Evolutionary conservation across 2,888 invertebrate genomes (phyloP).

Genomic region (Nomada lathburiana): DNA sequence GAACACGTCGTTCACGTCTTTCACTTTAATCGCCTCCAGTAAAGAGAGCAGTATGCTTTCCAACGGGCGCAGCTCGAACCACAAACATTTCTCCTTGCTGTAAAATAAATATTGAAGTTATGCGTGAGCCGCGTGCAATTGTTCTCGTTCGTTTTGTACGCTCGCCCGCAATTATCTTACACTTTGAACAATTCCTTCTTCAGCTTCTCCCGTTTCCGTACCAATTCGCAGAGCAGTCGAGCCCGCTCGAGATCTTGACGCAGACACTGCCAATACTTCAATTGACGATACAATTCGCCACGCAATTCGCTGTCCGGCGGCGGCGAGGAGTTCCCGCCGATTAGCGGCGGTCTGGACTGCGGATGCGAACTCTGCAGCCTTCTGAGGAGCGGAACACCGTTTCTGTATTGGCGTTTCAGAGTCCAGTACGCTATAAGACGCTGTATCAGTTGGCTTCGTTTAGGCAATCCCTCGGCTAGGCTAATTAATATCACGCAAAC

Average conservation of each 20-base stretch:
- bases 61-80: slow-evolving; percentile 93
- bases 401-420: slow-evolving; percentile 96
- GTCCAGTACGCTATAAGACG: slow-evolving; percentile 98
- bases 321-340: slow-evolving; percentile 78
- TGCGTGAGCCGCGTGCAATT: no score
- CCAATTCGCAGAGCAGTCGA: slow-evolving; percentile 94
- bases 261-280: slow-evolving; percentile 97
- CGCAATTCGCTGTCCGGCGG: slow-evolving; percentile 81
- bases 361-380: slow-evolving; percentile 89
- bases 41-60: slow-evolving; percentile 92
- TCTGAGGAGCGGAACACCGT: slow-evolving; percentile 97
- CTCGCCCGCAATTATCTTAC: slow-evolving; percentile 74
- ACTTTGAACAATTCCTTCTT: slow-evolving; percentile 94
- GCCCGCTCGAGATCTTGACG: slow-evolving; percentile 97
- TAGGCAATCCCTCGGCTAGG: slow-evolving; percentile 86
- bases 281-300: slow-evolving; percentile 92
- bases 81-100: slow-evolving; percentile 91
- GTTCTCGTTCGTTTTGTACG: no score
- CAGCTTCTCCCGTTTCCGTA: slow-evolving; percentile 97
- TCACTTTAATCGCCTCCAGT: slow-evolving; percentile 90
- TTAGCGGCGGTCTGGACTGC: slow-evolving; percentile 80
- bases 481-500: slow-evolving; percentile 60
- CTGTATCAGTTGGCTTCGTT: slow-evolving; percentile 94
- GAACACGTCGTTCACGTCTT: slow-evolving; percentile 95
- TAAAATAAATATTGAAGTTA: slow-evolving; percentile 16